Percentiles rank a stretch among this genome's conserved stretches.
phyloP scores from a whole-genome alignment of 2,113 vertebrate species.

The Tupaia tana region DNA sequence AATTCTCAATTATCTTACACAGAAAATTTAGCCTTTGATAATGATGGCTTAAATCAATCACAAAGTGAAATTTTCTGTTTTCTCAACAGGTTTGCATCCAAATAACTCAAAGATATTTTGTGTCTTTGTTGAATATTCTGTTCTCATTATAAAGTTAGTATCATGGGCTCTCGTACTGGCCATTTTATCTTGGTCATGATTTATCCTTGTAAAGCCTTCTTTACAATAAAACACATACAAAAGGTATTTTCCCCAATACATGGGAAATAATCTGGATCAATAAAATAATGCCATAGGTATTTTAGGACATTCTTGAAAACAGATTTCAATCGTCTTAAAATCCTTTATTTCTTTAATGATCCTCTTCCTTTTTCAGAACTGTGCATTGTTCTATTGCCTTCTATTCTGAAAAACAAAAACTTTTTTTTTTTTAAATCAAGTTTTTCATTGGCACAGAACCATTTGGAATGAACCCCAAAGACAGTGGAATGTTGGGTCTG shows the following conservation, averaged over 20 bases:
- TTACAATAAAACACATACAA: neutral
- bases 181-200: neutral
- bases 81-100: constrained; percentile 54
- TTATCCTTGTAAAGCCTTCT: constrained; percentile 45
- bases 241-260: neutral
- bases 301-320: constrained; percentile 41
- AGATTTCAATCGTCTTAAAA: constrained; percentile 34
- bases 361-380: constrained; percentile 6
- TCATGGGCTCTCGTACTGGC: neutral
- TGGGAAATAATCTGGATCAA: constrained; percentile 34
- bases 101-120: constrained; percentile 15
- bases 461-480: constrained; percentile 48
- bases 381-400: constrained; percentile 50
- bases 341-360: neutral
- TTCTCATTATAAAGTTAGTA: neutral
- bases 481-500: constrained; percentile 45
- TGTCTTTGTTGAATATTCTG: neutral
- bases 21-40: constrained; percentile 46
- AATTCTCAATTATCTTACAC: constrained; percentile 3
- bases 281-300: constrained; percentile 15
- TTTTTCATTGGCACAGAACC: constrained; percentile 55
- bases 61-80: constrained; percentile 30
- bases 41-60: neutral
- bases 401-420: constrained; percentile 49
- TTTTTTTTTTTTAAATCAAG: neutral